A percentile compares a stretch with the other conserved stretches of the same genome.
Conservation (phyloP, 2,888 invertebrate species). For the Pammene fasciana region DNA sequence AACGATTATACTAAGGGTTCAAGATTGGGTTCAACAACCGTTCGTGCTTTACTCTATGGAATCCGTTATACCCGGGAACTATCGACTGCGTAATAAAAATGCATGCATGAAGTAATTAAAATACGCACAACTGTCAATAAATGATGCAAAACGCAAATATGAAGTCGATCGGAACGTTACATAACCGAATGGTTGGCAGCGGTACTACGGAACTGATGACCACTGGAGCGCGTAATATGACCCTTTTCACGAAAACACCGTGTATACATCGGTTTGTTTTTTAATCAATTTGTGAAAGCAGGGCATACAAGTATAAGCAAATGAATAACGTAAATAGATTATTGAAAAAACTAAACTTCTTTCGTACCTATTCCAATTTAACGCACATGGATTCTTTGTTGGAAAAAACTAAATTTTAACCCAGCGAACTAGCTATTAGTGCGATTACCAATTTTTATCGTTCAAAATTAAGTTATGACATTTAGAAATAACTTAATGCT, state of each 20-base stretch:
- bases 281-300: background rate
- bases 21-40: no score
- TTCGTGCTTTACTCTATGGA: no score
- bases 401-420: no score
- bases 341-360: no score
- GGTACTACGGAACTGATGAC: slow-evolving; percentile 6
- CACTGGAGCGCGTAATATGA: slow-evolving; percentile 14
- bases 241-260: slow-evolving; percentile 23
- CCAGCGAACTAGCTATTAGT: no score
- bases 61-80: no score
- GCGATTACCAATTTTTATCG: no score
- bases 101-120: background rate
- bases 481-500: no score
- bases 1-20: no score
- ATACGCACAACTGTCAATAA: slow-evolving; percentile 6
- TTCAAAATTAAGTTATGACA: no score
- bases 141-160: slow-evolving; percentile 22
- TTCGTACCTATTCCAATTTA: no score
- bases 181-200: slow-evolving; percentile 9
- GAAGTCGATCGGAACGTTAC: slow-evolving; percentile 21
- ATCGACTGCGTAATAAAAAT: background rate
- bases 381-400: no score
- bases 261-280: background rate
- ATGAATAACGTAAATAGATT: background rate
- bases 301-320: background rate